These are phyloP conservation scores for Calliphora vomitoria DNA, from an alignment of 2,888 invertebrate genomes.

Conservation along the genomic window DNA sequence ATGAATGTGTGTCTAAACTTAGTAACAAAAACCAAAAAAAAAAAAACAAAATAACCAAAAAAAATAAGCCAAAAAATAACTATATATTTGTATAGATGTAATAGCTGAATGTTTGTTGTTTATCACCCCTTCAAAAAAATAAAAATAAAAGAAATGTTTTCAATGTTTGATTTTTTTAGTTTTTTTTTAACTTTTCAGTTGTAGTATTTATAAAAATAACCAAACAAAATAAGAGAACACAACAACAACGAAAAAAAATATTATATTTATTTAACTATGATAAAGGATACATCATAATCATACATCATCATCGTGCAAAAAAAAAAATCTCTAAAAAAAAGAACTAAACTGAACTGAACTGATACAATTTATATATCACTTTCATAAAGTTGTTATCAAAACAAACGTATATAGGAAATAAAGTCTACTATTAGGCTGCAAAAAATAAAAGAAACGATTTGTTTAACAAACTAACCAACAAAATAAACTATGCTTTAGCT, in stretches of 20 bases:
- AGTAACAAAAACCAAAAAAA: constrained; percentile 49
- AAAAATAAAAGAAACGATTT: not conserved
- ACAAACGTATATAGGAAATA: constrained; percentile 6
- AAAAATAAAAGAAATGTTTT: constrained; percentile 76
- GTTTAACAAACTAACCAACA: constrained; percentile 21
- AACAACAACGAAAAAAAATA: constrained; percentile 5
- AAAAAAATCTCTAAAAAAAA: constrained; percentile 12
- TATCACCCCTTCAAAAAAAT: constrained; percentile 54
- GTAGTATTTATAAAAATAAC: constrained; percentile 48
- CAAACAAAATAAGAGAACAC: constrained; percentile 8
- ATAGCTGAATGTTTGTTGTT: constrained; percentile 69
- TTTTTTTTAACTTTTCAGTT: constrained; percentile 50
- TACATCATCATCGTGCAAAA: constrained; percentile 30
- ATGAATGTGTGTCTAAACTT: constrained; percentile 31
- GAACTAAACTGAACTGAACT: constrained; percentile 1
- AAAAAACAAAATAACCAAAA: constrained; percentile 66
- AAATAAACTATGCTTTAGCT: constrained; percentile 43
- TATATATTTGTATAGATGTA: constrained; percentile 49
- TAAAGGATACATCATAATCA: constrained; percentile 36
- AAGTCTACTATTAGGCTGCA: constrained; percentile 50
- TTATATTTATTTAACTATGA: constrained; percentile 15
- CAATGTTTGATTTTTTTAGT: constrained; percentile 44
- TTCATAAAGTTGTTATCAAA: constrained; percentile 30
- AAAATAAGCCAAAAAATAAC: constrained; percentile 11
- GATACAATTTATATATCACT: not conserved